A percentile compares a stretch with the other conserved stretches of the same genome.
phyloP scores from a whole-genome alignment of 2,797 vertebrate genomes.

The Ctenosaura bakeri region DNA sequence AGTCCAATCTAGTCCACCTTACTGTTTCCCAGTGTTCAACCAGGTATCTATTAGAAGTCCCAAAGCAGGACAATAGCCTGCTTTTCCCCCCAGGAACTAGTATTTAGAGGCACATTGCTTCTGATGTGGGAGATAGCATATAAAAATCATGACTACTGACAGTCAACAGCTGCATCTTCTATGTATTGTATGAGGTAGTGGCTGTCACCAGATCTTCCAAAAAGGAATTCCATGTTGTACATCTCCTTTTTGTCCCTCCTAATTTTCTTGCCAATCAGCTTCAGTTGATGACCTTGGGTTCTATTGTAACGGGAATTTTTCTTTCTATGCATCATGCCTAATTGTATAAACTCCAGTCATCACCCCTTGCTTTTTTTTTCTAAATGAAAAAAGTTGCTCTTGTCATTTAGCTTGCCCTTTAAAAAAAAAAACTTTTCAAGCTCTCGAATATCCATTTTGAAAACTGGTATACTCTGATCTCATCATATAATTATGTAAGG shows the following conservation, averaged over 20 bases:
- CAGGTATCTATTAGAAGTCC: not conserved
- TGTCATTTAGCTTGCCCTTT: not conserved
- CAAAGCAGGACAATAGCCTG: not conserved
- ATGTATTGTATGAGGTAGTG: not conserved
- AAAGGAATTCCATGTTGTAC: not conserved
- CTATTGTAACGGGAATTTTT: not conserved
- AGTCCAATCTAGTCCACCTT: not conserved
- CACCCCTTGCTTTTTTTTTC: not conserved
- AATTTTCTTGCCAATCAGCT: not conserved
- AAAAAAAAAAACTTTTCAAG: not conserved
- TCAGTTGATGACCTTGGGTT: not conserved
- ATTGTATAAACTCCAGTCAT: not conserved
- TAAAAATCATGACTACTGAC: not conserved
- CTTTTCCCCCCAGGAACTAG: not conserved
- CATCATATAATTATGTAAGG: not conserved
- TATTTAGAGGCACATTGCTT: not conserved
- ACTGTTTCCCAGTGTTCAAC: not conserved
- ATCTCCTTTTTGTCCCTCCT: not conserved
- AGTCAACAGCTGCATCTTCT: not conserved
- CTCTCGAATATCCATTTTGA: not conserved
- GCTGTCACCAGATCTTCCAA: not conserved
- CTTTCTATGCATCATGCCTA: not conserved
- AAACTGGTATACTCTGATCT: not conserved
- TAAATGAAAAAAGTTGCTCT: no score
- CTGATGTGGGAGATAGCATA: not conserved